These are phyloP conservation scores for Uromys caudimaculatus DNA, from an alignment of 2,797 vertebrate genomes.

Conservation along the genomic window DNA sequence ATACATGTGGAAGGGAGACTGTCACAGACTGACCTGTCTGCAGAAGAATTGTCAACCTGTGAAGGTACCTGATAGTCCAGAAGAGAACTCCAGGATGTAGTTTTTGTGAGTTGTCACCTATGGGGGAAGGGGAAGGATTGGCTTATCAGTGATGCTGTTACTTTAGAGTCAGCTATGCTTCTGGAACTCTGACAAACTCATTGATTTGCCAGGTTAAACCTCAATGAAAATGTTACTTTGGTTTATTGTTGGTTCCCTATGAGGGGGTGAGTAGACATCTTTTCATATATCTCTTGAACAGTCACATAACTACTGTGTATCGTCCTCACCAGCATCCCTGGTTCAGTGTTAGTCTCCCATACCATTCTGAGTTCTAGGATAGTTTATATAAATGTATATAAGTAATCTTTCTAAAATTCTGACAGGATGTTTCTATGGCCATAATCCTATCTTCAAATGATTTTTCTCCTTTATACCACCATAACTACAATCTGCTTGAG, in stretches of 20 bases:
- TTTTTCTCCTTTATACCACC: neutral
- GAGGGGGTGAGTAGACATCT: neutral
- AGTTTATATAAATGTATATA: neutral
- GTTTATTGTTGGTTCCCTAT: neutral
- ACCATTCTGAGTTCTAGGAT: neutral
- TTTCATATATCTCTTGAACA: neutral
- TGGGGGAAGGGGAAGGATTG: neutral
- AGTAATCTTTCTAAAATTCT: neutral
- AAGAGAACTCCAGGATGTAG: neutral
- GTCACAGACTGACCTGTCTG: neutral
- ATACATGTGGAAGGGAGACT: neutral
- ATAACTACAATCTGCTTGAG: neutral
- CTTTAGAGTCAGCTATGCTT: neutral
- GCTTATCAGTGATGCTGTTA: neutral
- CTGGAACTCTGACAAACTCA: neutral
- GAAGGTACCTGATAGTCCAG: neutral
- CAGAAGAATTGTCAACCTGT: neutral
- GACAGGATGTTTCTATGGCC: neutral
- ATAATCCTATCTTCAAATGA: neutral
- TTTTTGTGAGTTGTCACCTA: neutral
- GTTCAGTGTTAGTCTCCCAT: neutral
- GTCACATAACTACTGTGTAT: neutral
- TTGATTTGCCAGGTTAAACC: neutral
- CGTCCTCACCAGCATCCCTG: neutral
- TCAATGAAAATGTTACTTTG: neutral